Evolutionary conservation across 1,140 invertebrate genomes (phyloP).

Genomic region (Leptestheria dahalacensis): DNA sequence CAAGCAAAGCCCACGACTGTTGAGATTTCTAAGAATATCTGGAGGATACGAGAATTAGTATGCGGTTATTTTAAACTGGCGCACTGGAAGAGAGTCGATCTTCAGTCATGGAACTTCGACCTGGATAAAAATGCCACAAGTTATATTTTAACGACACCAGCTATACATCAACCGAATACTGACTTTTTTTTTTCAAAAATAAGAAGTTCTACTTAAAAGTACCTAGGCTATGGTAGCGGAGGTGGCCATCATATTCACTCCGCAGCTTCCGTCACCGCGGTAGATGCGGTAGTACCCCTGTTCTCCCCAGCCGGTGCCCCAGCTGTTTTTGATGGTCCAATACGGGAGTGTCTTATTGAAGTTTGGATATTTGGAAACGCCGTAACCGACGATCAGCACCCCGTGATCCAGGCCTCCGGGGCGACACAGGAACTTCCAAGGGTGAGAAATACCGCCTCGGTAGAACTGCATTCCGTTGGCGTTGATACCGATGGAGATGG

Average conservation of each 20-base stretch:
- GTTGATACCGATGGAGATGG: slow-evolving; percentile 93
- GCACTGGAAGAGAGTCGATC: no score
- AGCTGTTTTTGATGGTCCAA: slow-evolving; percentile 89
- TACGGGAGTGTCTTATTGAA: slow-evolving; percentile 71
- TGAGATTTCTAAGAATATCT: no score
- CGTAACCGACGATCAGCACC: slow-evolving; percentile 84
- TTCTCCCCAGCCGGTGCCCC: slow-evolving; percentile 70
- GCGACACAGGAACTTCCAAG: slow-evolving; percentile 71
- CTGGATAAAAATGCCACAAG: no score
- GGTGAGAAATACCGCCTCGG: slow-evolving; percentile 78
- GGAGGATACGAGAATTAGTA: no score
- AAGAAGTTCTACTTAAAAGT: neutral
- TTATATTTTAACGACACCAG: no score
- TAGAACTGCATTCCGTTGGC: slow-evolving; percentile 81
- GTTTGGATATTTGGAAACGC: slow-evolving; percentile 57
- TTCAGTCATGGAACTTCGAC: no score
- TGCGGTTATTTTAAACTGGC: no score
- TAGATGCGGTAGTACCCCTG: slow-evolving; percentile 88
- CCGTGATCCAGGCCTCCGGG: slow-evolving; percentile 71
- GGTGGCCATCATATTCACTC: slow-evolving; percentile 78
- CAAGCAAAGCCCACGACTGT: no score
- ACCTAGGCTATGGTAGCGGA: slow-evolving; percentile 55
- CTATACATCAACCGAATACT: no score
- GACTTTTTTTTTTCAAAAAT: no score
- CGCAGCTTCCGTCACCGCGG: slow-evolving; percentile 87